Evolutionary conservation across 2,888 invertebrate species (phyloP).

Genomic region (Artemia sp.): DNA sequence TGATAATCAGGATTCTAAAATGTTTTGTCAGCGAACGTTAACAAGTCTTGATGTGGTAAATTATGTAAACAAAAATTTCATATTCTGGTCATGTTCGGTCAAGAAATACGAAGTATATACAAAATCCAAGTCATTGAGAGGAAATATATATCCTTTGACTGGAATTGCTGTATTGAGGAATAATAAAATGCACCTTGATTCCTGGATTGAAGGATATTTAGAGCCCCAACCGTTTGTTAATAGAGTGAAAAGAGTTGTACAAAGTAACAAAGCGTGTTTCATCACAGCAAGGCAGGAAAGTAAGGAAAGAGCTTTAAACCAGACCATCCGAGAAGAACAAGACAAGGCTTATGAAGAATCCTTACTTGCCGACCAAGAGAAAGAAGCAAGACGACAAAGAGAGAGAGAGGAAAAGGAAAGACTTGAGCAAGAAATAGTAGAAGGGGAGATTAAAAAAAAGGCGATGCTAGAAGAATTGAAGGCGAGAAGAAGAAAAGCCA

Average conservation of each 20-base stretch:
- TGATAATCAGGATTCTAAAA: slow-evolving; percentile 55
- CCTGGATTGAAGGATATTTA: slow-evolving; percentile 69
- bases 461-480: slow-evolving; percentile 28
- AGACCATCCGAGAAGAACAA: slow-evolving; percentile 70
- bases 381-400: slow-evolving; percentile 54
- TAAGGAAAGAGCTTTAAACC: slow-evolving; percentile 64
- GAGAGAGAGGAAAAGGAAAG: slow-evolving; percentile 40
- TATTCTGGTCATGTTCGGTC: slow-evolving; percentile 88
- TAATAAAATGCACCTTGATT: slow-evolving; percentile 81
- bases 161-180: slow-evolving; percentile 77
- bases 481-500: slow-evolving; percentile 28
- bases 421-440: slow-evolving; percentile 34
- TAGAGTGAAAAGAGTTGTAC: slow-evolving; percentile 54
- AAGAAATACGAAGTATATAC: slow-evolving; percentile 77
- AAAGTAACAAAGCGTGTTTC: slow-evolving; percentile 70
- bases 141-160: slow-evolving; percentile 65
- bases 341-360: slow-evolving; percentile 87
- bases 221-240: slow-evolving; percentile 50
- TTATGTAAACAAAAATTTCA: slow-evolving; percentile 61
- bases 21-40: slow-evolving; percentile 65
- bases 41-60: slow-evolving; percentile 52
- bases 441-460: slow-evolving; percentile 39
- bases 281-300: slow-evolving; percentile 70
- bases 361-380: slow-evolving; percentile 79
- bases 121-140: slow-evolving; percentile 71